Evolutionary conservation across 2,888 invertebrate genomes (phyloP).

Genomic region (Torymus texanus): DNA sequence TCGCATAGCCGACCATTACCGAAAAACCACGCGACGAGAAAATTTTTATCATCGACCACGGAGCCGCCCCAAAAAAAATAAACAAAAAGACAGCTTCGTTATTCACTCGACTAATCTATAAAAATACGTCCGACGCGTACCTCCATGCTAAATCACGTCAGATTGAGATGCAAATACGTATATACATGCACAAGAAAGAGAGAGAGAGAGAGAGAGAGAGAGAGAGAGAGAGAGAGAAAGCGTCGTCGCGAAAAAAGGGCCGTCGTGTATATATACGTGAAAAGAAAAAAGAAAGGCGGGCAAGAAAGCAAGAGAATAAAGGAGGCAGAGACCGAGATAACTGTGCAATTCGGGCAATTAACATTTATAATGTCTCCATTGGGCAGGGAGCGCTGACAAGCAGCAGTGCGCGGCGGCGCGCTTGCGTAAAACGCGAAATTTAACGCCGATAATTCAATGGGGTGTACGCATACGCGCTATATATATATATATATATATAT

Average conservation of each 20-base stretch:
- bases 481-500: constrained; percentile 53
- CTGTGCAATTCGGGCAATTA: constrained; percentile 70
- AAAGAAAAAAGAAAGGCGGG: constrained; percentile 47
- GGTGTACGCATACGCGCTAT: constrained; percentile 55
- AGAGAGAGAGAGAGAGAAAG: neutral
- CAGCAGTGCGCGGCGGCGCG: constrained; percentile 36
- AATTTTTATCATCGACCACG: too few species aligned
- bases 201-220: constrained; percentile 7
- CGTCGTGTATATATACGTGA: constrained; percentile 35
- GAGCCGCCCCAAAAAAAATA: too few species aligned
- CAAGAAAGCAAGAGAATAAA: constrained; percentile 53
- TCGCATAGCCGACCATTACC: too few species aligned
- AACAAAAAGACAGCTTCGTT: constrained; percentile 51
- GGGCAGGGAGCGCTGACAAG: constrained; percentile 59
- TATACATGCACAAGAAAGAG: too few species aligned
- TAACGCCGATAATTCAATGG: constrained; percentile 68
- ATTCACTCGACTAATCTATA: constrained; percentile 62
- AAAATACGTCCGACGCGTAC: constrained; percentile 60
- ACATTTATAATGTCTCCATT: constrained; percentile 72
- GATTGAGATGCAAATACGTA: constrained; percentile 70
- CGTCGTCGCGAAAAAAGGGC: constrained; percentile 46
- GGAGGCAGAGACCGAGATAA: constrained; percentile 61
- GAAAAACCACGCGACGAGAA: too few species aligned
- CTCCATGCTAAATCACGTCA: constrained; percentile 67
- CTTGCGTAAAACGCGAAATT: constrained; percentile 66